Base-by-base conservation (phyloP, 2,113 vertebrate species). In the Meriones unguiculatus region DNA sequence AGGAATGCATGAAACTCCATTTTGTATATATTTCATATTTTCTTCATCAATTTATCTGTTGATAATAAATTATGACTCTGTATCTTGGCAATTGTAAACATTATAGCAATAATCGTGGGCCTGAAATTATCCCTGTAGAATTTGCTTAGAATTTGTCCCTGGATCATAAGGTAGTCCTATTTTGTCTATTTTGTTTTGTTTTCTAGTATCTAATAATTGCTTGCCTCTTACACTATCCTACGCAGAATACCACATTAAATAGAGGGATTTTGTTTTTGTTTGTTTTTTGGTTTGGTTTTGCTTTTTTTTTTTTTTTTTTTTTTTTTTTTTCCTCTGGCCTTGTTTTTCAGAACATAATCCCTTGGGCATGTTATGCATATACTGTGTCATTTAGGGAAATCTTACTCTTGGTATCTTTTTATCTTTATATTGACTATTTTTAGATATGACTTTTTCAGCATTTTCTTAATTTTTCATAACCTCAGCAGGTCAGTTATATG, bases 281-380 rank as follows among this genome's bases (percentile, higher is more conserved):
- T 30, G 2, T 4, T 7, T 70, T 50, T 17, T 30, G 10, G 28
- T 67, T 67, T 30, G 28, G 4, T 69, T 32, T 30, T 30, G 41
- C 41, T 46, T n/a, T n/a, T n/a, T n/a, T n/a, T n/a, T n/a, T n/a
- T n/a, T n/a, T n/a, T n/a, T n/a, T n/a, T n/a, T 14, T 24, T 5
- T 25, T 62, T 82, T 22, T n/a, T 8, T 7, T 8, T n/a, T 46
- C 0, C 18, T 41, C 22, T 9, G 30, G 18, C 30, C n/a, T n/a
- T 57, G 4, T 54, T 81, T 78, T 62, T 59, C 18, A n/a, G 18
- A n/a, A 5, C 10, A 81, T 12, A 18, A 22, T 24, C 4, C 35
- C 2, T 59, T 59, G 18, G 9, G 2, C 54, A n/a, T 32, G 20
- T 7, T 78, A 54, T 2, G 9, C 59, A 38, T 4, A 1, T 0